Conservation (phyloP, 2,888 invertebrate species). For the Nysson spinosus region DNA sequence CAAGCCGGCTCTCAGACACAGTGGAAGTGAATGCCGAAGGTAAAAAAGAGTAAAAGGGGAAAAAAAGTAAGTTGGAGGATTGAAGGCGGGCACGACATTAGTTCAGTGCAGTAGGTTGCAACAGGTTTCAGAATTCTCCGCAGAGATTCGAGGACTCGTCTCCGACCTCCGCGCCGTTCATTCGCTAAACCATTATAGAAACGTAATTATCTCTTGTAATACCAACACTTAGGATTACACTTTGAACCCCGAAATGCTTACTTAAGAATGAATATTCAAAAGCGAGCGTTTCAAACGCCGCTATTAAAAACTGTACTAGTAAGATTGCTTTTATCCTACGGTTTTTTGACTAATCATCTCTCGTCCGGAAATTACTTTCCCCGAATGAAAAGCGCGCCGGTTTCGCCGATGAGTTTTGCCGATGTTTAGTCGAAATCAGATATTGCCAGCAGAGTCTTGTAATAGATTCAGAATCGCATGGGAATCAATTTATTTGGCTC, state of each 20-base stretch:
- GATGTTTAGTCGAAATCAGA: slow-evolving; percentile 1
- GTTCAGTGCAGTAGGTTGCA: slow-evolving; percentile 28
- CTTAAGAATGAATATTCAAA: not conserved
- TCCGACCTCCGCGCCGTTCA: slow-evolving; percentile 11
- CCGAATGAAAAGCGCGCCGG: not conserved
- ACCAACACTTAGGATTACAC: not conserved
- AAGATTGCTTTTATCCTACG: not conserved
- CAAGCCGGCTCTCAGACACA: not conserved
- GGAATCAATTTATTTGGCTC: not conserved
- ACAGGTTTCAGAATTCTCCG: slow-evolving; percentile 40
- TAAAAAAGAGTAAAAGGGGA: slow-evolving; percentile 3
- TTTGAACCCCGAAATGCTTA: no score
- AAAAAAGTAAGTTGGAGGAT: no score
- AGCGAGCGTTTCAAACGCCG: no score
- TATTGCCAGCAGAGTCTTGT: not conserved
- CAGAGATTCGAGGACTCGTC: slow-evolving; percentile 13
- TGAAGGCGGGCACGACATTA: slow-evolving; percentile 11
- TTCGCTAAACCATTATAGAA: slow-evolving; percentile 13
- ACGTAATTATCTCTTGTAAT: slow-evolving; percentile 22
- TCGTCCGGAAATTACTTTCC: slow-evolving; percentile 32
- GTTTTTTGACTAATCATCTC: not conserved
- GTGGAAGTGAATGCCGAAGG: not conserved
- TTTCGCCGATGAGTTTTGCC: not conserved
- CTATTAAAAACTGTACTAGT: not conserved
- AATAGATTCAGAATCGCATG: slow-evolving; percentile 13